Percentiles rank a stretch among this genome's conserved stretches.
phyloP scores from a whole-genome alignment of 2,113 vertebrate species.

The Centropus bengalensis region DNA sequence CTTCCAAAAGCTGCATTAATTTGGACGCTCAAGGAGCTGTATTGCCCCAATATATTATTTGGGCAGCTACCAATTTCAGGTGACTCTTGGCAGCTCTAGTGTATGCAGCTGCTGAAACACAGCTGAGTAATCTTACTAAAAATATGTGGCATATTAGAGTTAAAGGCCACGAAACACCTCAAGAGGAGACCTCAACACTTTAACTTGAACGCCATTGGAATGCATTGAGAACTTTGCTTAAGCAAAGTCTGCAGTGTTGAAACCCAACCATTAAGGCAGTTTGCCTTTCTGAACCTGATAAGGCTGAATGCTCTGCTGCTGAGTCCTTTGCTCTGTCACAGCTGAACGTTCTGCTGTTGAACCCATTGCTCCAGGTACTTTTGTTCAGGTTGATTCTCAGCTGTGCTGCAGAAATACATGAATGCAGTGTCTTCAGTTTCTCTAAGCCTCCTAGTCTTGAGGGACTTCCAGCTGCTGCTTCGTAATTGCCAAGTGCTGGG shows the following conservation, averaged over 20 bases:
- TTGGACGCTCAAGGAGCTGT: background rate
- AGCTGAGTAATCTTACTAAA: background rate
- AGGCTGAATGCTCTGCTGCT: background rate
- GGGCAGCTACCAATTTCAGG: background rate
- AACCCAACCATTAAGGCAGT: background rate
- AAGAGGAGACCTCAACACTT: background rate
- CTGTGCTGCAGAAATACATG: background rate
- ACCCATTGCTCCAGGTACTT: background rate
- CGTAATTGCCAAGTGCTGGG: background rate
- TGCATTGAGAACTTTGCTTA: background rate
- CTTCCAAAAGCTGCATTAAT: background rate
- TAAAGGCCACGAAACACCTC: background rate
- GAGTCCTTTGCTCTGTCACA: background rate
- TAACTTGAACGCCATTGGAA: background rate
- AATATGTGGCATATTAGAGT: rapidly evolving
- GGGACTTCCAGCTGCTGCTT: background rate
- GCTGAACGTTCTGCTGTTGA: background rate
- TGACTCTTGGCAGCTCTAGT: background rate
- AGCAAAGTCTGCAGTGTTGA: background rate
- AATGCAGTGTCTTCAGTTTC: background rate
- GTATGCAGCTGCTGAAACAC: background rate
- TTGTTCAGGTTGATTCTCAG: background rate
- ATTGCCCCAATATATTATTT: background rate
- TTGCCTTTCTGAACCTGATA: background rate
- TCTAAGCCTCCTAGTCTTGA: background rate